phyloP scores from a whole-genome alignment of 2,113 vertebrate species.

The Glaucidium brasilianum region DNA sequence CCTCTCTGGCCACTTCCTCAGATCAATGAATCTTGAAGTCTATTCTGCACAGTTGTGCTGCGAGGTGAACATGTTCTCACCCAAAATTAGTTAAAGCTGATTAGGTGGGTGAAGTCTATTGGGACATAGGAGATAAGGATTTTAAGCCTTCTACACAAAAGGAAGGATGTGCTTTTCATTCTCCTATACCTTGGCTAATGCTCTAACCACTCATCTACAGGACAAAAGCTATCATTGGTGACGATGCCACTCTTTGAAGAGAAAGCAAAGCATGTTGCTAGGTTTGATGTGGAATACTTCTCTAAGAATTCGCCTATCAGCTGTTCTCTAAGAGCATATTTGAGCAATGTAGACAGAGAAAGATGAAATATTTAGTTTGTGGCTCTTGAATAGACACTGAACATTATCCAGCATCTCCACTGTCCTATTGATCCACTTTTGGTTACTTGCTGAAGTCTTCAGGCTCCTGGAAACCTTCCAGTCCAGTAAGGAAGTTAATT shows the following conservation, averaged over 20 bases:
- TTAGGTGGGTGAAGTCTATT: neutral
- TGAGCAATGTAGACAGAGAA: neutral
- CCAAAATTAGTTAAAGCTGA: neutral
- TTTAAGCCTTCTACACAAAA: neutral
- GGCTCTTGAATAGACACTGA: neutral
- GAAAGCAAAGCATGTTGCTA: neutral
- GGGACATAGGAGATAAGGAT: neutral
- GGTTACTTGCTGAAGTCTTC: neutral
- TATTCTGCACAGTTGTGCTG: neutral
- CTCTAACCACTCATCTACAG: neutral
- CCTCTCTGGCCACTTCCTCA: neutral
- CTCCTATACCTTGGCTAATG: neutral
- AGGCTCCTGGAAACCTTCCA: neutral
- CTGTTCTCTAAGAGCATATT: neutral
- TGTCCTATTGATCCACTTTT: neutral
- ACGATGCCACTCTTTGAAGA: neutral
- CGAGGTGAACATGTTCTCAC: neutral
- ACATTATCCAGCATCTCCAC: neutral
- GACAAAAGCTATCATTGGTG: neutral
- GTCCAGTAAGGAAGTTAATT: neutral
- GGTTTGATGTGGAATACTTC: neutral
- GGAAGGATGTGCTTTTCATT: neutral
- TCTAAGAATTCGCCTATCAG: neutral
- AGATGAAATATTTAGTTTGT: neutral
- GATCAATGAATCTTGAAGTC: neutral